Base-by-base conservation (phyloP, 2,888 invertebrate genomes). In the Deilephila porcellus region DNA sequence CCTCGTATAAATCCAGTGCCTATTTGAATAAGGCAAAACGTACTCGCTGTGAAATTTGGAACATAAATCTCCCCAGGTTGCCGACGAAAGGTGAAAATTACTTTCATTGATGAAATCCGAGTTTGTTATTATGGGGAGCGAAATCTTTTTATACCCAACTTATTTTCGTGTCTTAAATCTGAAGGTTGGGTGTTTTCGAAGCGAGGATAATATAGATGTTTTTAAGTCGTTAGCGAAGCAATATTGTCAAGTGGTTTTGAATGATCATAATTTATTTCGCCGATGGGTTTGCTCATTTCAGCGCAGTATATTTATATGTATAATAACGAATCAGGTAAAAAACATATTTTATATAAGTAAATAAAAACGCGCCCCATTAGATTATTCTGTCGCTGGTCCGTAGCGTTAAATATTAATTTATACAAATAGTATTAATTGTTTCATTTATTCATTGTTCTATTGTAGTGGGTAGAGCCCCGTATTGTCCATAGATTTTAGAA, bases 1-100 rank as follows among this genome's bases (percentile, higher is more conserved):
- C 67, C 52, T 14, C 45, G 14, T 52, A 19, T 67, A 52, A 64
- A 45, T 25, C 67, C 29, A 20, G 17, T 67, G 45, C 25, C 45
- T 67, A 67, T 67, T 67, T 67, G 52, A 67, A 14, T 20, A 67
- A 52, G 45, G 25, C 45, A 45, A 37, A 63, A 67, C 45, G 67
- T 52, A 52, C 25, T 67, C 25, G 6, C 17, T 67, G 67, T 67
- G 67, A 64, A 64, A 64, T 62, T 62, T 63, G 29, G 67, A 52
- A 67, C 52, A 67, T 67, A 67, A 67, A 67, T 67, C 67, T 52
- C 25, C 6, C 25, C 45, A 14, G 45, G 45, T 52, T 25, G 52
- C 52, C 67, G 20, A 45, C 45, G 63, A 63, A 67, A 52, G 67
- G 67, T 67, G 67, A 67, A 67, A 67, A 67, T 67, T 67, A 52